phyloP scores from a whole-genome alignment of 2,888 invertebrate species.

The Lamproptera curius region DNA sequence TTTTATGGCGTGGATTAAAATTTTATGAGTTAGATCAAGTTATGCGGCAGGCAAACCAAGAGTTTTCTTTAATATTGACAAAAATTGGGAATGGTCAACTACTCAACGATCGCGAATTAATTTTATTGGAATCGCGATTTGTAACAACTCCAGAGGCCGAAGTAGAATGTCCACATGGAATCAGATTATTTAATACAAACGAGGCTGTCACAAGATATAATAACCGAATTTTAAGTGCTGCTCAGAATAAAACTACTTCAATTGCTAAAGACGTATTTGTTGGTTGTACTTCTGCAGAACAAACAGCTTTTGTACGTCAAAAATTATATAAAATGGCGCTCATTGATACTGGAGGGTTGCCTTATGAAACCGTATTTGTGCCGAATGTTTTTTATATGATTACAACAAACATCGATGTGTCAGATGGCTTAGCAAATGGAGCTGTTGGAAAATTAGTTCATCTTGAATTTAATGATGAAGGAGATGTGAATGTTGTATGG shows the following conservation, averaged over 20 bases:
- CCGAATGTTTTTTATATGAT: slow-evolving; percentile 25
- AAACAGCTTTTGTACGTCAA: neutral
- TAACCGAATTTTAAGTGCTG: neutral
- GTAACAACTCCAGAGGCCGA: neutral
- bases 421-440: slow-evolving; percentile 30
- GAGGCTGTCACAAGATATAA: neutral
- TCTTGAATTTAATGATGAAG: slow-evolving; percentile 24
- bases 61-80: neutral
- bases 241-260: neutral
- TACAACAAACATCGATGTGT: slow-evolving; percentile 30
- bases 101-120: neutral
- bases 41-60: neutral
- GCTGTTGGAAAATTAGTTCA: slow-evolving; percentile 29
- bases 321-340: slow-evolving; percentile 27
- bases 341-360: slow-evolving; percentile 24
- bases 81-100: neutral
- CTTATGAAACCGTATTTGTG: slow-evolving; percentile 11
- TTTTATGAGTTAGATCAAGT: neutral
- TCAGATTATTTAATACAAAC: neutral
- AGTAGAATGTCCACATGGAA: neutral
- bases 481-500: neutral
- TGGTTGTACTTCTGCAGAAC: neutral
- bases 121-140: neutral
- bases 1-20: neutral
- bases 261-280: neutral